A percentile compares a stretch with the other conserved stretches of the same genome.
These are phyloP conservation scores for Caenorhabditis sulstoni DNA, from an alignment of 2,888 invertebrate species.

Conservation along the genomic window DNA sequence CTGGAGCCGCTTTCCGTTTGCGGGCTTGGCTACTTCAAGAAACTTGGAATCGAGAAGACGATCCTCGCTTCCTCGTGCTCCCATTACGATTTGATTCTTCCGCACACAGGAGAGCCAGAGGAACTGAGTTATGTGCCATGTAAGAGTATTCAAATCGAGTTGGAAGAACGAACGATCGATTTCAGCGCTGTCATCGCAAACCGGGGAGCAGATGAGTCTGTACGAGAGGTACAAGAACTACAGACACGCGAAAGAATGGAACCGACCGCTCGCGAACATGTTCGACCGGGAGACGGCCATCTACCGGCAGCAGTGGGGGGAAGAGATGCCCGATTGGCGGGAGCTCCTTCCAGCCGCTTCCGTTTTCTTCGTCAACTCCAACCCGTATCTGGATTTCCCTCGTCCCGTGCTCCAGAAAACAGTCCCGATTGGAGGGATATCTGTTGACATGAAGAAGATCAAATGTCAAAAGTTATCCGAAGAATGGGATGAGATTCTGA, in stretches of 20 bases:
- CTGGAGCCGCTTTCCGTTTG: constrained; percentile 49
- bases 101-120: constrained; percentile 43
- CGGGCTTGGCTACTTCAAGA: constrained; percentile 45
- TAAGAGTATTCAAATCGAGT: not conserved
- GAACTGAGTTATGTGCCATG: constrained; percentile 51
- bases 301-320: constrained; percentile 18
- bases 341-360: constrained; percentile 51
- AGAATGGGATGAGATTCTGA: constrained; percentile 37
- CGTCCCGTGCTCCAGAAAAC: constrained; percentile 59
- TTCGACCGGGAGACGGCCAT: constrained; percentile 34
- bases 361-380: constrained; percentile 59
- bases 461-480: constrained; percentile 20
- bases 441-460: constrained; percentile 50
- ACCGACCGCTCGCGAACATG: constrained; percentile 24
- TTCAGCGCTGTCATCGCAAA: constrained; percentile 33
- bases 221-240: constrained; percentile 42
- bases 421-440: constrained; percentile 63
- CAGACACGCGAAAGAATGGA: constrained; percentile 17
- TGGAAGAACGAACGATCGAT: not conserved
- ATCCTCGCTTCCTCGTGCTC: constrained; percentile 45
- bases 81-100: constrained; percentile 38
- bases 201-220: constrained; percentile 41
- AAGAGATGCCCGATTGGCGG: constrained; percentile 35
- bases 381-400: constrained; percentile 64
- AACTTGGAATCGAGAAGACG: constrained; percentile 48